Evolutionary conservation across 2,797 vertebrate genomes (phyloP).

Genomic region (Gallinago nigripennis): DNA sequence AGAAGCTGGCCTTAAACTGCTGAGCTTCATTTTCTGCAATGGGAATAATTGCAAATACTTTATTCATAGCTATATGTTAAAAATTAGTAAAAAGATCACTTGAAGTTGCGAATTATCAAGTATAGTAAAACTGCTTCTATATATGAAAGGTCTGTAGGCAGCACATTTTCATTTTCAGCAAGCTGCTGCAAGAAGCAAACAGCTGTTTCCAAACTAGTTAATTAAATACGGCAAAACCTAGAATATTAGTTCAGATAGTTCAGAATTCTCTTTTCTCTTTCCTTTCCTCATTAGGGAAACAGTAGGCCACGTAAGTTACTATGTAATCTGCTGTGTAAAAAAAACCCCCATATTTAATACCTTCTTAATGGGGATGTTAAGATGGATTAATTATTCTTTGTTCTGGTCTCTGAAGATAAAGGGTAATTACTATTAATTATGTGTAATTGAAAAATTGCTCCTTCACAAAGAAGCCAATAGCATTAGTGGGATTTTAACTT

Average conservation of each 20-base stretch:
- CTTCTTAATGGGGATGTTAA: not conserved
- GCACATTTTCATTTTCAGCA: not conserved
- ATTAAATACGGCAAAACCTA: not conserved
- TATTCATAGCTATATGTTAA: not conserved
- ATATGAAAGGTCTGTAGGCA: not conserved
- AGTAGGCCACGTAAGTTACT: not conserved
- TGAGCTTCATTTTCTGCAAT: not conserved
- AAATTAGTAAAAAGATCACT: not conserved
- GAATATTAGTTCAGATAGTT: not conserved
- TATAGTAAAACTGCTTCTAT: not conserved
- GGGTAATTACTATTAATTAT: conserved; percentile 56
- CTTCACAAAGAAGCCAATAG: not conserved
- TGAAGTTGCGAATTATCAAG: not conserved
- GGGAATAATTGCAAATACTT: not conserved
- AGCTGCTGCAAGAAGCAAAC: not conserved
- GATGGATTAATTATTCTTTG: conserved; percentile 57
- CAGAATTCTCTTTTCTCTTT: not conserved
- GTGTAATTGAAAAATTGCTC: conserved; percentile 45
- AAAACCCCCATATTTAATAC: not conserved
- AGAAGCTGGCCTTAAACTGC: not conserved
- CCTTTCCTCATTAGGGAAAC: not conserved
- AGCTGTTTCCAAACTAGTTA: not conserved
- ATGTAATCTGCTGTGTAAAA: not conserved
- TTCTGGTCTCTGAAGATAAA: conserved; percentile 56
- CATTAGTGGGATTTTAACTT: not conserved